Evolutionary conservation across 2,113 vertebrate species (phyloP).

Genomic region (Philantomba maxwellii): DNA sequence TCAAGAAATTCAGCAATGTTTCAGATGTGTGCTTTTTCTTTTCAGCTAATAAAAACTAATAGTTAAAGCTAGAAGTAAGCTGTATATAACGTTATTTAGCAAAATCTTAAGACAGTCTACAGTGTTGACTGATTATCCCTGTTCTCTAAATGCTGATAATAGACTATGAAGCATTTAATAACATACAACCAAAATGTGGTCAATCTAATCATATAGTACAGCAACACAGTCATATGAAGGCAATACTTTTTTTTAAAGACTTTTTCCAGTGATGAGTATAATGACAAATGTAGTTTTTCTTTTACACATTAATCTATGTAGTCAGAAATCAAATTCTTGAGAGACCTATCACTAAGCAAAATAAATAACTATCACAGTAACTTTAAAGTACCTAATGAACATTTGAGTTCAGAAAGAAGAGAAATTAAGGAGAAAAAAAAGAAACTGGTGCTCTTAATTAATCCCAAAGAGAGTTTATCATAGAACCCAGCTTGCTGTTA

Average conservation of each 20-base stretch:
- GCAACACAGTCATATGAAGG: neutral
- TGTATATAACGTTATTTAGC: neutral
- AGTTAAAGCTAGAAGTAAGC: slow-evolving; percentile 18
- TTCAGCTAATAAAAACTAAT: slow-evolving; percentile 13
- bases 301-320: neutral
- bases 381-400: slow-evolving; percentile 20
- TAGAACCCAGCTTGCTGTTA: neutral
- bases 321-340: slow-evolving; percentile 25
- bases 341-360: neutral
- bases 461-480: slow-evolving; percentile 29
- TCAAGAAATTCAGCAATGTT: neutral
- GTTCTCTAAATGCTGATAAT: neutral
- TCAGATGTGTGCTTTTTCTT: neutral
- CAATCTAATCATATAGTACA: neutral
- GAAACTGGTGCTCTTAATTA: slow-evolving; percentile 10
- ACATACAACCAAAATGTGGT: neutral
- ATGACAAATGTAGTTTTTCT: slow-evolving; percentile 12
- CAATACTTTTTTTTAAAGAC: neutral
- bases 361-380: neutral
- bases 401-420: neutral
- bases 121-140: neutral
- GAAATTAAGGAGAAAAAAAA: neutral
- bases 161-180: neutral
- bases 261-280: slow-evolving; percentile 21
- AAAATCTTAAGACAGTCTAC: slow-evolving; percentile 12